Percentiles rank a stretch among this genome's conserved stretches.
phyloP scores from a whole-genome alignment of 2,113 vertebrate species.

The Grammomys surdaster region DNA sequence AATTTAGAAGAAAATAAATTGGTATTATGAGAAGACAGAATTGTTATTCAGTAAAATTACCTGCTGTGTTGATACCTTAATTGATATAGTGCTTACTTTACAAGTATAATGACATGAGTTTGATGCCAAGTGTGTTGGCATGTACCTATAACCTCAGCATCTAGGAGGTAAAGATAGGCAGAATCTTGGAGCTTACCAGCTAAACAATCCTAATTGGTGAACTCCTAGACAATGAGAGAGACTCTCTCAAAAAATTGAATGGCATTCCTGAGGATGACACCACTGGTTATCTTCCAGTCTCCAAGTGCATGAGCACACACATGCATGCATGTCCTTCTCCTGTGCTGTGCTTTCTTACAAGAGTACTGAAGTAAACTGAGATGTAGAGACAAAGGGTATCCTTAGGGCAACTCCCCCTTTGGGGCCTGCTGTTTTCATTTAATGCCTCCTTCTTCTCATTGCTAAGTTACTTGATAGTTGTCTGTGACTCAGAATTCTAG shows the following conservation, averaged over 20 bases:
- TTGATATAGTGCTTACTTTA: background rate
- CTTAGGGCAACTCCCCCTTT: background rate
- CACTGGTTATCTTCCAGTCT: no score
- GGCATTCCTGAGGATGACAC: background rate
- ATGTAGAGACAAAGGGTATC: background rate
- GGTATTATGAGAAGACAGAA: background rate
- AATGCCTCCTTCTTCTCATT: rapidly evolving
- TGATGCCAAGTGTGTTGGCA: background rate
- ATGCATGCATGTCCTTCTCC: background rate
- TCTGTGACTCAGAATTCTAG: background rate
- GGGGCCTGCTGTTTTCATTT: background rate
- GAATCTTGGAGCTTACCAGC: background rate
- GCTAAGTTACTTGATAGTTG: background rate
- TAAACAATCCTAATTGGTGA: background rate
- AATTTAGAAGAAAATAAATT: background rate
- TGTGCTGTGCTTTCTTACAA: background rate
- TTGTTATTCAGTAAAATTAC: background rate
- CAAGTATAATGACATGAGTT: background rate
- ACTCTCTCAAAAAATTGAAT: background rate
- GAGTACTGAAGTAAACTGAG: background rate
- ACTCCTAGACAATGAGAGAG: background rate
- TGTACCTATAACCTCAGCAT: background rate
- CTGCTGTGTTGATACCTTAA: background rate
- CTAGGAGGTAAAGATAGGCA: background rate
- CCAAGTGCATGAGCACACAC: background rate